Evolutionary conservation across 2,113 vertebrate species (phyloP), one percentile per base, ranked within the genome.

Genomic region (Istiophorus platypterus): DNA sequence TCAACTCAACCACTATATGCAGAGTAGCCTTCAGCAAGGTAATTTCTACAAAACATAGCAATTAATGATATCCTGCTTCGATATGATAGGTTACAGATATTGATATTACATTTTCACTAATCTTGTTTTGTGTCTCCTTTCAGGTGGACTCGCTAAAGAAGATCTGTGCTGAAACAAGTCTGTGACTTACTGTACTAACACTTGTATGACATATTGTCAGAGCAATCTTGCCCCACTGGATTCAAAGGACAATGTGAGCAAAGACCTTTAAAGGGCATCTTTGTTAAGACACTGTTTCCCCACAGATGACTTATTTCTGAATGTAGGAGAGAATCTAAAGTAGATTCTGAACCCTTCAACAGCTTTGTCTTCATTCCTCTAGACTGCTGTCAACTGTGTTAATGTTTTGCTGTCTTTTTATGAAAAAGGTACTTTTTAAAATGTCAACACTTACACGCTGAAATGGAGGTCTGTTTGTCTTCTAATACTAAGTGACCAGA

Each of bases 171-270:
- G 91, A 94, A 87, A 85, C 62, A 88, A 94, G 93, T 94, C 92
- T 85, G 71, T 92, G 93, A 95, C 93, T 93, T 93, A 86, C 81
- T 66, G 82, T 72, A 39, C 80, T 62, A 67, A 56, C 64, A 72
- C 70, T 74, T 72, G 94, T 95, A 95, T 95, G 94, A 87, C 94
- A 95, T 91, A 95, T 94, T 95, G 95, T 92, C 95, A 94, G 82
- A 71, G 56, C 76, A 72, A 72, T 70, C 54, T 67, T 82, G 83
- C 76, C 81, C 67, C 29, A 4, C 66, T 87, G 73, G 84, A 91
- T 62, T 82, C 41, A 85, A 74, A 87, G 75, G 86, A 70, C 78
- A 79, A 39, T 37, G 64, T 22, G 13, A 69, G 82, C 47, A 31
- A 63, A 85, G 63, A 70, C 63, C 34, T 66, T 61, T 75, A 39